Percentiles rank a stretch among this genome's conserved stretches.
Evolutionary conservation across 2,888 invertebrate genomes (phyloP).

Genomic region (Drosophila koepferae): DNA sequence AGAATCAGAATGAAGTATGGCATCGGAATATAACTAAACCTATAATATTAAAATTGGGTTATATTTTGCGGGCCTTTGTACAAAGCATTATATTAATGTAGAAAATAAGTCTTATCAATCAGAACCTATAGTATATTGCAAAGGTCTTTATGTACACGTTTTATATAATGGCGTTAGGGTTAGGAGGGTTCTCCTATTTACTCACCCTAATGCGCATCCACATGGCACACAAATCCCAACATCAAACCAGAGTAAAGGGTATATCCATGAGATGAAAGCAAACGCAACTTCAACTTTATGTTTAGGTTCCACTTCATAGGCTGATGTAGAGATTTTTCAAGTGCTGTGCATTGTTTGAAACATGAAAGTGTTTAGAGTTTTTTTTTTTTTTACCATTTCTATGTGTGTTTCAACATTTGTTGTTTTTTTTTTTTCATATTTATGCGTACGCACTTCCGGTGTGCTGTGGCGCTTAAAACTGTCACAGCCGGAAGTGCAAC

Average conservation of each 20-base stretch:
- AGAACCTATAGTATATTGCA: neutral
- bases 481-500: constrained; percentile 78
- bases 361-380: constrained; percentile 47
- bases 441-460: constrained; percentile 64
- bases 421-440: constrained; percentile 18
- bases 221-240: neutral
- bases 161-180: neutral
- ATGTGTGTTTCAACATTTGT: neutral
- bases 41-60: neutral
- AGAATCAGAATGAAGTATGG: no score
- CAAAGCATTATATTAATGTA: neutral
- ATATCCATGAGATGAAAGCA: constrained; percentile 8
- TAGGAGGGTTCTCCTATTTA: neutral
- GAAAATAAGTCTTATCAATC: neutral
- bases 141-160: neutral
- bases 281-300: neutral
- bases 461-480: constrained; percentile 65
- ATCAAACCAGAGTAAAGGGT: constrained; percentile 7
- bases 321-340: constrained; percentile 32
- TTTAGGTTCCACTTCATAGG: constrained; percentile 26
- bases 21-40: neutral
- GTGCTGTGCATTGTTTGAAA: constrained; percentile 42
- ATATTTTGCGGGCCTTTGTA: neutral
- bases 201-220: neutral
- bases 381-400: neutral